Conservation (phyloP, 2,113 vertebrate genomes). For the Trichomycterus rosablanca region DNA sequence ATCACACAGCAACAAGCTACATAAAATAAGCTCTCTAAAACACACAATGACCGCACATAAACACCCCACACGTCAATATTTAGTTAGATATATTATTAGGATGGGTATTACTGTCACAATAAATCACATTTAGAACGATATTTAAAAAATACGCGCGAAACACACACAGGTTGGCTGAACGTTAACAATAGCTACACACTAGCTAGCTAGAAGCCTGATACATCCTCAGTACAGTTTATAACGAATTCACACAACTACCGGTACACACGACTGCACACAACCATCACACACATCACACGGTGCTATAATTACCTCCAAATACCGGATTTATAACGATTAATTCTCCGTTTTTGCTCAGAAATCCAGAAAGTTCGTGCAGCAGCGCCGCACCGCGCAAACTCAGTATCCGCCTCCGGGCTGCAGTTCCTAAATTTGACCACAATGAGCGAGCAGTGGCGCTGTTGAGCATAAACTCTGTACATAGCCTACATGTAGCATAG, state of each 20-base stretch:
- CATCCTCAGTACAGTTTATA: no score
- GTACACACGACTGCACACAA: not conserved
- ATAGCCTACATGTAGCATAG: not conserved
- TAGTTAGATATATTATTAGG: no score
- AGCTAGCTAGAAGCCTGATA: not conserved
- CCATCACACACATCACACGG: not conserved
- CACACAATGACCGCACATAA: no score
- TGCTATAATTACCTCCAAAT: slow-evolving; percentile 7
- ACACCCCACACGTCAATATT: no score
- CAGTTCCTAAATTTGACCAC: slow-evolving; percentile 14
- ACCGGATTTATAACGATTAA: not conserved
- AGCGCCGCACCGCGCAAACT: slow-evolving; percentile 36
- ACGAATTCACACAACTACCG: no score
- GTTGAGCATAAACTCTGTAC: slow-evolving; percentile 19
- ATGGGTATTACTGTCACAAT: no score
- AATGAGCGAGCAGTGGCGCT: slow-evolving; percentile 19
- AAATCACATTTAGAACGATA: no score
- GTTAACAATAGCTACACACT: not conserved
- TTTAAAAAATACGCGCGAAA: no score
- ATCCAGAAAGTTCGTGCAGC: slow-evolving; percentile 46
- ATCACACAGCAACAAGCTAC: slow-evolving; percentile 22
- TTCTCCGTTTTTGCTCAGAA: slow-evolving; percentile 23
- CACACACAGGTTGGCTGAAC: not conserved
- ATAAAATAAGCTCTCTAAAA: not conserved
- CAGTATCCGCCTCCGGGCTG: slow-evolving; percentile 26